Evolutionary conservation across 2,797 vertebrate genomes (phyloP), one percentile per base, ranked within the genome.

Genomic region (Sebastes miniatus): DNA sequence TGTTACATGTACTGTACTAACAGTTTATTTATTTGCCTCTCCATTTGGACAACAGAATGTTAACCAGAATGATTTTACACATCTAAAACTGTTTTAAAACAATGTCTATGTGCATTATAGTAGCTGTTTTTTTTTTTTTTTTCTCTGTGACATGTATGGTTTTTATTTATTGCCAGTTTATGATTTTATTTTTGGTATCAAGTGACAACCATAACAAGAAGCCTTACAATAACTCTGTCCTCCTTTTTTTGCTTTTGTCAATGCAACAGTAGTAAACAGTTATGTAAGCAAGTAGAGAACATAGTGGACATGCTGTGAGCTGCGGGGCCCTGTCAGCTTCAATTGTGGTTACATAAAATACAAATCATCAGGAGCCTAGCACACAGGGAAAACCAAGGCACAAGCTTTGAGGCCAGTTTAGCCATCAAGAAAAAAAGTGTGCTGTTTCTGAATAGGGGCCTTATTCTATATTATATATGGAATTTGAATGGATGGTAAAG

Each of bases 11-110:
- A 34, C 86, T 84, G 83, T 72, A 58, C 66, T 81, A 77, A 69
- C 68, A 63, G 70, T 85, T 83, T 89, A 93, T 91, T 91, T 91
- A 89, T 92, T 91, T 77, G 76, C 73, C 76, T 87, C 73, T 81
- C 61, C 31, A 43, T 78, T 61, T 32, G 61, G 88, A 91, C 82
- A 82, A 52, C 74, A 76, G 85, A 92, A 90, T 91, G 86, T 89
- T 86, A 73, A 36, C 54, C 61, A 71, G 66, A 65, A 58, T 18
- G 47, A 73, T 77, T 72, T 59, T 74, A 65, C 29, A 79, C 64
- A 85, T 79, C 70, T 78, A 56, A 74, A 75, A 69, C 25, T 9
- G 69, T 79, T 50, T 74, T 11, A 50, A 69, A 73, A 67, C 36
- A 31, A 64, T 64, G 27, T 29, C 27, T 27, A 4, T 27, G 54